Conservation (phyloP, 2,113 vertebrate species). For the Mohoua ochrocephala region DNA sequence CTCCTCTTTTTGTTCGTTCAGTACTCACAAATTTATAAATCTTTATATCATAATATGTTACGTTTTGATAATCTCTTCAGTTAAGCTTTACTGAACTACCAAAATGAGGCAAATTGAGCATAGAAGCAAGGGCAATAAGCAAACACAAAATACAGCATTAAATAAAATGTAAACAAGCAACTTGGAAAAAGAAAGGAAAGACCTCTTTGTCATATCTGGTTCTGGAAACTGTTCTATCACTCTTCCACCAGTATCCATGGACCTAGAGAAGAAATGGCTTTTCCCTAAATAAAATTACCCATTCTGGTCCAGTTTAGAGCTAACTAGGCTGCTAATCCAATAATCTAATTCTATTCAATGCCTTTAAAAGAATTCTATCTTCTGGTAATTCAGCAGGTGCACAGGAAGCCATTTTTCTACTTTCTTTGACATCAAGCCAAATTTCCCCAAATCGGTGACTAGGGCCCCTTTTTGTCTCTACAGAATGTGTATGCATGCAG, state of each 20-base stretch:
- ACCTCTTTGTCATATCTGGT: neutral
- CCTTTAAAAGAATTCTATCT: neutral
- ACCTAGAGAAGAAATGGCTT: neutral
- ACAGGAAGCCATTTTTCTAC: neutral
- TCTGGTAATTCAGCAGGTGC: neutral
- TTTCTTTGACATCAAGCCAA: neutral
- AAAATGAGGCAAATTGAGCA: neutral
- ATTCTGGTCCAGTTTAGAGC: neutral
- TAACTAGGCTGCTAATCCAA: neutral
- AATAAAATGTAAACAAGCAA: neutral
- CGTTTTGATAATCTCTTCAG: neutral
- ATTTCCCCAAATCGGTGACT: neutral
- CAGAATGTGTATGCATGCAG: neutral
- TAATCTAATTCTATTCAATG: neutral
- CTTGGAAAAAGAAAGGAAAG: neutral
- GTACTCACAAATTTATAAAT: neutral
- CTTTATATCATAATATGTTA: neutral
- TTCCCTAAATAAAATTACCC: neutral
- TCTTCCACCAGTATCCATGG: neutral
- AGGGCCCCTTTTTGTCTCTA: neutral
- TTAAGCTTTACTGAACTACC: neutral
- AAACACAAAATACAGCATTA: neutral
- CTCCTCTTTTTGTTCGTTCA: neutral
- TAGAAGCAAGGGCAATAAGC: neutral
- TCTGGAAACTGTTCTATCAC: neutral